Evolutionary conservation across 2,888 invertebrate genomes (phyloP).

Genomic region (Dioctria linearis): DNA sequence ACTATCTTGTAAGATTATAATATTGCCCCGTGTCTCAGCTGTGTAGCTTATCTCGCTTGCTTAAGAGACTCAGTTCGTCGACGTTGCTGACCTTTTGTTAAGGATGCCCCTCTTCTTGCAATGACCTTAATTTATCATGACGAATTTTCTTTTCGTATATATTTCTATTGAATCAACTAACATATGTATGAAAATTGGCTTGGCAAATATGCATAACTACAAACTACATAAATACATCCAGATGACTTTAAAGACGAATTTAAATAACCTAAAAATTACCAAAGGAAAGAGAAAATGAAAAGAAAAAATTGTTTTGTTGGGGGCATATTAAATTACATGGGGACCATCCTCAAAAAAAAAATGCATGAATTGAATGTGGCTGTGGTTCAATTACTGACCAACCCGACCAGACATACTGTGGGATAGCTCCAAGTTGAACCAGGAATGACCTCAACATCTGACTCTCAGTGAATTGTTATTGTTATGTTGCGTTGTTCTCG

Average conservation of each 20-base stretch:
- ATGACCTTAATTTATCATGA: constrained; percentile 17
- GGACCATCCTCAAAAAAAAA: constrained; percentile 4
- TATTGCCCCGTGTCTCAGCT: no score
- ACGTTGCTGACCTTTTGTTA: background rate
- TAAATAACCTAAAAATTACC: background rate
- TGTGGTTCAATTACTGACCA: constrained; percentile 32
- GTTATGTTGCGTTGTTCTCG: background rate
- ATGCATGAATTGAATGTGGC: background rate
- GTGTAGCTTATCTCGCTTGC: no score
- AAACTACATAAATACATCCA: no score
- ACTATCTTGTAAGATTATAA: no score
- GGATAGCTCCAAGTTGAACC: constrained; percentile 33
- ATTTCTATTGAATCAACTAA: no score
- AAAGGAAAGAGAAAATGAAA: background rate
- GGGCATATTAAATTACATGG: constrained; percentile 30
- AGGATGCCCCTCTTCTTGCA: background rate
- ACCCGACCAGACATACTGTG: constrained; percentile 29
- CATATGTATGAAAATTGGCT: no score
- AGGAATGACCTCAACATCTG: constrained; percentile 4
- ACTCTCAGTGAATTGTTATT: background rate
- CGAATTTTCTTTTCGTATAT: background rate
- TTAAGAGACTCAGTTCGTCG: background rate
- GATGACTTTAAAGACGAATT: constrained; percentile 12
- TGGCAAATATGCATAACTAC: no score
- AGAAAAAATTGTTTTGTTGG: constrained; percentile 15